These are phyloP conservation scores for Scomberomorus guttatus DNA, from an alignment of 2,797 vertebrate species.

Conservation along the genomic window DNA sequence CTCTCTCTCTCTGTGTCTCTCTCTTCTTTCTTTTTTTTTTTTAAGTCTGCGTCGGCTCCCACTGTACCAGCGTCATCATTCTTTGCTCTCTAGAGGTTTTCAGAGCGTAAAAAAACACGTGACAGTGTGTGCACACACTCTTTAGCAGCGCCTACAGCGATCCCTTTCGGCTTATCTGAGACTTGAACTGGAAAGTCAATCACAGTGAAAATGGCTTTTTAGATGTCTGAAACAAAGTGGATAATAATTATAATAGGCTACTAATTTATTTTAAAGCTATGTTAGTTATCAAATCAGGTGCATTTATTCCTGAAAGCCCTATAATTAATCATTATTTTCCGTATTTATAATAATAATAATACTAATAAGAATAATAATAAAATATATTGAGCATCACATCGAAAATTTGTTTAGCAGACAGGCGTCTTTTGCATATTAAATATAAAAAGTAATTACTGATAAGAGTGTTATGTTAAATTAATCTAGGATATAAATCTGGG, in stretches of 20 bases:
- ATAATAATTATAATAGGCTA: conserved; percentile 12
- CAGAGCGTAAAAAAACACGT: conserved; percentile 75
- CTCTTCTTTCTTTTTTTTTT: conserved; percentile 5
- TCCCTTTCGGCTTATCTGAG: conserved; percentile 87
- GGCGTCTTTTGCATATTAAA: background rate
- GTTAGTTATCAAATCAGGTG: background rate
- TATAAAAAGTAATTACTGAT: conserved; percentile 15
- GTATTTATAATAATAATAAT: background rate
- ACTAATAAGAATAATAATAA: background rate
- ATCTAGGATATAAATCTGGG: conserved; percentile 28
- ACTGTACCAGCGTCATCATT: conserved; percentile 80
- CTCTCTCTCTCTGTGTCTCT: conserved; percentile 29
- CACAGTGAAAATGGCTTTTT: conserved; percentile 49
- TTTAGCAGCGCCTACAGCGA: conserved; percentile 90
- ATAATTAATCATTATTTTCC: background rate
- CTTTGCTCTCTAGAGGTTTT: conserved; percentile 81
- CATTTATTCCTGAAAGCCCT: background rate
- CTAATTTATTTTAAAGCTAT: background rate
- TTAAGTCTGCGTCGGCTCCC: conserved; percentile 66
- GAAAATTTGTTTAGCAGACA: background rate
- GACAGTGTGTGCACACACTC: conserved; percentile 72
- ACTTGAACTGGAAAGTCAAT: conserved; percentile 80
- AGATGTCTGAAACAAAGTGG: conserved; percentile 26
- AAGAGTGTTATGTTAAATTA: conserved; percentile 64
- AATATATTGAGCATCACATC: background rate